These are phyloP conservation scores for Tilapia sparmanii DNA, from an alignment of 2,113 vertebrate genomes.

Conservation along the genomic window DNA sequence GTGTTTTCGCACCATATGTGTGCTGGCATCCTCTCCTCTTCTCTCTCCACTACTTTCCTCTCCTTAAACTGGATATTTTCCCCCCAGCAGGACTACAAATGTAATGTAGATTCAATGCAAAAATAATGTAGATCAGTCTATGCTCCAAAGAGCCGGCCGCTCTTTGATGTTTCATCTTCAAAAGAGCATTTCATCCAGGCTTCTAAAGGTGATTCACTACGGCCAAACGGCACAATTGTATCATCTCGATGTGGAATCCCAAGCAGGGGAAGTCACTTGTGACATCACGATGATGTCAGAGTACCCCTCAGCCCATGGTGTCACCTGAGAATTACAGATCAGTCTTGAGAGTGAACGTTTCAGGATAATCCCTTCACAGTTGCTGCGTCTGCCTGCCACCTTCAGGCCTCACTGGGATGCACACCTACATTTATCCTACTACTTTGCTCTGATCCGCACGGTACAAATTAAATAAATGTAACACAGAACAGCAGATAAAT, in stretches of 20 bases:
- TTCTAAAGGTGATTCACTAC: background rate
- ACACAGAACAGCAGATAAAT: background rate
- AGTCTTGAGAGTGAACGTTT: background rate
- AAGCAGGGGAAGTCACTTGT: background rate
- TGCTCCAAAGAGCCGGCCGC: background rate
- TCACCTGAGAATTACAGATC: background rate
- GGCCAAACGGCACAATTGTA: background rate
- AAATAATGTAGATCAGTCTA: background rate
- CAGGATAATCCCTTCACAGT: background rate
- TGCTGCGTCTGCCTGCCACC: background rate
- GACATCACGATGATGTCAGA: background rate
- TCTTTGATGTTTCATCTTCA: constrained; percentile 27
- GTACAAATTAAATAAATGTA: background rate
- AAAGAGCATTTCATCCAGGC: constrained; percentile 9
- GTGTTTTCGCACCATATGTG: background rate
- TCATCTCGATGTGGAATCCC: background rate
- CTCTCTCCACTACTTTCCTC: background rate
- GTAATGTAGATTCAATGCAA: constrained; percentile 8
- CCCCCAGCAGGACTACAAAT: background rate
- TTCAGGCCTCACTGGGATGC: background rate
- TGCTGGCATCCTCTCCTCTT: background rate
- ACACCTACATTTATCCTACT: background rate
- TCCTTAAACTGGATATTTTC: background rate
- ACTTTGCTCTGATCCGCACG: background rate
- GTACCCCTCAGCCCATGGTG: background rate